A percentile compares a stretch with the other conserved stretches of the same genome.
phyloP scores from a whole-genome alignment of 2,797 vertebrate species.

The Myotis findleyi region DNA sequence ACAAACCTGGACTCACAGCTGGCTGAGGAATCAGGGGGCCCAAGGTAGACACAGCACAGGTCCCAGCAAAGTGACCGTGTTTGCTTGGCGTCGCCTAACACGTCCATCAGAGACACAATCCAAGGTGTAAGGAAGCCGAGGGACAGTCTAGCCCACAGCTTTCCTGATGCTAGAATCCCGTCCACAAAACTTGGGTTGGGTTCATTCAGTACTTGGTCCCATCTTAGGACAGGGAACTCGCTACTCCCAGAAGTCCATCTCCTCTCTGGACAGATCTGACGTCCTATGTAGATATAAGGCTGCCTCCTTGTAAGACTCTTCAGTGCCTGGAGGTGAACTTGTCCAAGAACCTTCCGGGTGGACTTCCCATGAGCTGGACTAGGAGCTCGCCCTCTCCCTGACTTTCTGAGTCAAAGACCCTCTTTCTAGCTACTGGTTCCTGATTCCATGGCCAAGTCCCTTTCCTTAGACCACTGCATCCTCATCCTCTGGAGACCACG shows the following conservation, averaged over 20 bases:
- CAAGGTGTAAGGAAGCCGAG: background rate
- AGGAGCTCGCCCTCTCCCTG: background rate
- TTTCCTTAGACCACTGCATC: background rate
- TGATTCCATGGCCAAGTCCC: background rate
- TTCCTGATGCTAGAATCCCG: background rate
- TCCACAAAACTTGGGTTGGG: background rate
- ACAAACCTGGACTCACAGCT: background rate
- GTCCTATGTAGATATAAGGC: background rate
- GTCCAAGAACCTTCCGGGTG: background rate
- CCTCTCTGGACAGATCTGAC: background rate
- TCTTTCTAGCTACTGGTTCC: background rate
- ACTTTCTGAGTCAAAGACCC: background rate
- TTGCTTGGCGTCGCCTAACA: background rate
- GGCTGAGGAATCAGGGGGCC: background rate
- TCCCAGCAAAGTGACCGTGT: background rate
- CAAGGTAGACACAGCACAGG: background rate
- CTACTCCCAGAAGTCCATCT: background rate
- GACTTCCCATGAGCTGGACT: background rate
- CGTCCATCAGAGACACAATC: background rate
- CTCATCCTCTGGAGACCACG: background rate
- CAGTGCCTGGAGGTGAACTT: background rate
- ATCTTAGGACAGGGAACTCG: background rate
- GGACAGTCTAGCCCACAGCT: background rate
- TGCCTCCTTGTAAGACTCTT: background rate
- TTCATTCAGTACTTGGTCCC: background rate